phyloP scores from a whole-genome alignment of 2,888 invertebrate species.

The Tetragnatha montana region DNA sequence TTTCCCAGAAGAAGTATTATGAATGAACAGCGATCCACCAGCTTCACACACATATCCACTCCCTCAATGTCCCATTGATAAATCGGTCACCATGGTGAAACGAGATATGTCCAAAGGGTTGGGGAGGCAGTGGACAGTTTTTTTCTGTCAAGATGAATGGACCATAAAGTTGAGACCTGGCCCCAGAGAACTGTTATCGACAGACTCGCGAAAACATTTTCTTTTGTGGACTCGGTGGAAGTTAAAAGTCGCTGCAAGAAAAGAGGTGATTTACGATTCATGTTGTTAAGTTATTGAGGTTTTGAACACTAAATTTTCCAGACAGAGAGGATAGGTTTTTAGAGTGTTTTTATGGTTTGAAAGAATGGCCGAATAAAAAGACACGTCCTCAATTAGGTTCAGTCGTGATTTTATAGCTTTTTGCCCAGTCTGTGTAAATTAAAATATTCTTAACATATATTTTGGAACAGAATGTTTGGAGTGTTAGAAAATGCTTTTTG shows the following conservation, averaged over 20 bases:
- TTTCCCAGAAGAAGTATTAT: conserved; percentile 5
- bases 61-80: conserved; percentile 9
- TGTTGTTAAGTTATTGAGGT: too few species aligned
- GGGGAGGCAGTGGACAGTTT: background rate
- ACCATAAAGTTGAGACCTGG: background rate
- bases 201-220: background rate
- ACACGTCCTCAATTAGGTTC: too few species aligned
- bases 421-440: too few species aligned
- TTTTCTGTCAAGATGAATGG: background rate
- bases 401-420: too few species aligned
- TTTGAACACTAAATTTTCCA: too few species aligned
- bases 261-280: background rate
- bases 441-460: too few species aligned
- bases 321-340: too few species aligned
- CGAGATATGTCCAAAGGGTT: background rate
- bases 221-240: background rate
- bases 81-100: conserved; percentile 8
- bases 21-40: background rate
- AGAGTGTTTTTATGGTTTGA: too few species aligned
- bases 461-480: too few species aligned
- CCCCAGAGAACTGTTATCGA: background rate
- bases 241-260: background rate
- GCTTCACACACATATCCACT: background rate
- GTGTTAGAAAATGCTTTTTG: too few species aligned
- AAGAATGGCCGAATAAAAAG: too few species aligned